Evolutionary conservation across 2,797 vertebrate species (phyloP).

Genomic region (Corythornis leucogaster): DNA sequence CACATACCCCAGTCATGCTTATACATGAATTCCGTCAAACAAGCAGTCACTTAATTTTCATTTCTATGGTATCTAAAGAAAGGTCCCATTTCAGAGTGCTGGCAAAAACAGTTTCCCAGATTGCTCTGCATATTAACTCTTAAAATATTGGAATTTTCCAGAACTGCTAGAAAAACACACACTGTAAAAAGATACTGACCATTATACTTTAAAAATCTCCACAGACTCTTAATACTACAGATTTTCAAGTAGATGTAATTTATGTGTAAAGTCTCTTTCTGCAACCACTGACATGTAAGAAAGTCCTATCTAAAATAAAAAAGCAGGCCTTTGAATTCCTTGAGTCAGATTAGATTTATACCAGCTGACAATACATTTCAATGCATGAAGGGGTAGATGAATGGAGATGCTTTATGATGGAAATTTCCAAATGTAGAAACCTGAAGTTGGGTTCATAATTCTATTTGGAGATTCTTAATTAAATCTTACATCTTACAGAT

Average conservation of each 20-base stretch:
- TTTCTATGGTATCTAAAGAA: not conserved
- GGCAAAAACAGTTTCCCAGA: not conserved
- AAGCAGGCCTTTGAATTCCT: not conserved
- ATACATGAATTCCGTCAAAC: not conserved
- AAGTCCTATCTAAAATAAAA: not conserved
- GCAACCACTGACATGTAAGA: not conserved
- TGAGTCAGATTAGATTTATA: not conserved
- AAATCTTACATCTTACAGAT: not conserved
- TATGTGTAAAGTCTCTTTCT: not conserved
- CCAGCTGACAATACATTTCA: not conserved
- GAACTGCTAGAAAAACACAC: not conserved
- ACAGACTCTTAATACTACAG: not conserved
- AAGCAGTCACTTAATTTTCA: not conserved
- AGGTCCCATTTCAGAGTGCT: not conserved
- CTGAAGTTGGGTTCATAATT: not conserved
- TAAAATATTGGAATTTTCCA: not conserved
- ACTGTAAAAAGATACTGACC: not conserved
- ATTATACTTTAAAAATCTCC: not conserved
- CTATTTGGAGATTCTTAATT: not conserved
- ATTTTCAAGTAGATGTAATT: not conserved
- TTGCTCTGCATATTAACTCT: not conserved
- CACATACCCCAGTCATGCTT: not conserved
- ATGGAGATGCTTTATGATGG: not conserved
- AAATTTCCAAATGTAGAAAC: slow-evolving; percentile 6
- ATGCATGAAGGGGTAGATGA: not conserved